Conservation (phyloP, 2,113 vertebrate genomes). For the Neogale vison region DNA sequence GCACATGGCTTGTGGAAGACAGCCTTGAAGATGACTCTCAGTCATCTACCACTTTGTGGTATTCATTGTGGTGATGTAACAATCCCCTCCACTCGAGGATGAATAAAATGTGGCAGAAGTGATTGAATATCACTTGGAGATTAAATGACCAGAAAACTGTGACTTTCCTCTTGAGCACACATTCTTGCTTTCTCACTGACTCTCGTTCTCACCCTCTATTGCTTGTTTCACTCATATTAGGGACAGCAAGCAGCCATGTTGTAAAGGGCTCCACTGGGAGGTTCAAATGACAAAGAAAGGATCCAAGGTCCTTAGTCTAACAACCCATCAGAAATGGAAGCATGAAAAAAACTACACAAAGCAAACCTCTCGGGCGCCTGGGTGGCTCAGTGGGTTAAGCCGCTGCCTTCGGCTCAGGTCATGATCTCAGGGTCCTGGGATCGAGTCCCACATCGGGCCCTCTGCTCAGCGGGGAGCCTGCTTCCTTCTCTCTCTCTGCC, state of each 20-base stretch:
- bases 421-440: too few relatives aligned
- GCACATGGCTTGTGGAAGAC: background rate
- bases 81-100: background rate
- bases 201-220: background rate
- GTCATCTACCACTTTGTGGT: accelerated
- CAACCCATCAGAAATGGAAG: background rate
- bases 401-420: too few relatives aligned
- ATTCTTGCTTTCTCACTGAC: background rate
- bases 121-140: background rate
- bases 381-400: too few relatives aligned
- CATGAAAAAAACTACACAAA: too few relatives aligned
- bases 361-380: too few relatives aligned
- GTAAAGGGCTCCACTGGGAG: background rate
- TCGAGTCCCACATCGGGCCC: too few relatives aligned
- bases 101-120: background rate
- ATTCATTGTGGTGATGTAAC: background rate
- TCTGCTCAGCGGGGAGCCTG: too few relatives aligned
- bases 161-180: background rate
- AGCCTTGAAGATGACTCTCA: background rate
- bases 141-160: background rate
- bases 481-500: too few relatives aligned
- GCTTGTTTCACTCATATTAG: background rate
- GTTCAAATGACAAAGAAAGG: too few relatives aligned
- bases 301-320: background rate
- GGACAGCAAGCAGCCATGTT: background rate